Base-by-base conservation (phyloP, 2,888 invertebrate species). In the Cantharis nigra region DNA sequence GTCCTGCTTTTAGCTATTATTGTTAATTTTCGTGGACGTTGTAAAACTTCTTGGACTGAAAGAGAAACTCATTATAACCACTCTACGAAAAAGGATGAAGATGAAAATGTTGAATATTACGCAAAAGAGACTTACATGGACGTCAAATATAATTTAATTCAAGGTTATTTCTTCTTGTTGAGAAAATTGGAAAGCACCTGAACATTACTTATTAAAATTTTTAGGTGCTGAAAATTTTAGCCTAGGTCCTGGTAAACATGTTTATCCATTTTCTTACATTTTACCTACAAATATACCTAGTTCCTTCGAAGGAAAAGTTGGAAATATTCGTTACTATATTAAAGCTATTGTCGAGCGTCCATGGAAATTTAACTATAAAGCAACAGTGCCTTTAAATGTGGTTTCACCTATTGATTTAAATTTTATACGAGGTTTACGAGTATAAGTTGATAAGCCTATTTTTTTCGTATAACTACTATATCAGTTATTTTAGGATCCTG, bases 351-450 rank as follows among this genome's bases (percentile, higher is more conserved):
- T 87, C n/a, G 86, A 86, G 75, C 74, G 85, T 75, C 85, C 86
- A 18, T 84, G 86, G 85, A 83, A 84, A 14, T 79, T 83, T 64
- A 85, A 87, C 79, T 85, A 85, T 78, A 82, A 84, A 77, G 84
- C 84, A 75, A 75, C 82, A 73, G 74, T 83, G 23, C 78, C 82
- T 63, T 82, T 86, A 78, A 78, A 82, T n/a, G 81, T 87, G 13
- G 64, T 80, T 9, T 81, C 86, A 9, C 85, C 84, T 1, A 79
- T 86, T 26, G 84, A 86, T 82, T 81, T 86, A 23, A 79, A 76
- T 49, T 77, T 74, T 62, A 33, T 78, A 14, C 71, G 72, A 23
- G 75, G 76, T 49, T 71, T 79, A 20, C 75, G 75, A 9, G 80
- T 81, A 16, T 16, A 80, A 67, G 65, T 70, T 71, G 33, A 63